Evolutionary conservation across 2,797 vertebrate genomes (phyloP).

Genomic region (Remorina albescens): DNA sequence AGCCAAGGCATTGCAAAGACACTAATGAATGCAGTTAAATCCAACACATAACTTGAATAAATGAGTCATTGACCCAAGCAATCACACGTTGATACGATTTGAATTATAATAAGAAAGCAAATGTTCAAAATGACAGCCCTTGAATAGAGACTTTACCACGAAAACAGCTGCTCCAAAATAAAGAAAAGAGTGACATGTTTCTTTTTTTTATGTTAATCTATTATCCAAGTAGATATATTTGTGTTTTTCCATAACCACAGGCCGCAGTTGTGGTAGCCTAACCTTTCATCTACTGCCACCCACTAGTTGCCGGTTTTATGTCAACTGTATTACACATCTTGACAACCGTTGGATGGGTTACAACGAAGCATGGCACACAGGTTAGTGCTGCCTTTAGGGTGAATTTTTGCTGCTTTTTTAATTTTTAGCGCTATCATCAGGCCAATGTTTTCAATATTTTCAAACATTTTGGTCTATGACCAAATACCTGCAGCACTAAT

Average conservation of each 20-base stretch:
- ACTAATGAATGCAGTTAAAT: constrained; percentile 57
- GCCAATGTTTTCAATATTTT: neutral
- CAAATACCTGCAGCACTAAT: neutral
- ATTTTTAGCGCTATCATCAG: neutral
- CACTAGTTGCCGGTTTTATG: neutral
- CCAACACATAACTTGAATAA: constrained; percentile 53
- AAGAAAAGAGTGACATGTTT: neutral
- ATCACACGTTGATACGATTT: constrained; percentile 52
- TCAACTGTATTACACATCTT: neutral
- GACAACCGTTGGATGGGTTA: constrained; percentile 5
- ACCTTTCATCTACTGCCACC: neutral
- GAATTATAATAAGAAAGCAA: constrained; percentile 49
- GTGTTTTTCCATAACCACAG: neutral
- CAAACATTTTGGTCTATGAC: neutral
- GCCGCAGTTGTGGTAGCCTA: neutral
- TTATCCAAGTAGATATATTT: too few relatives aligned
- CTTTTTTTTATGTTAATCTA: neutral
- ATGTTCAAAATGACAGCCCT: constrained; percentile 19
- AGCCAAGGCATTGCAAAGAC: constrained; percentile 52
- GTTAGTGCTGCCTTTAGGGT: neutral
- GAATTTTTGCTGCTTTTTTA: too few relatives aligned
- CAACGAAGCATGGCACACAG: neutral
- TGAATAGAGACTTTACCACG: constrained; percentile 8
- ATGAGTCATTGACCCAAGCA: constrained; percentile 59
- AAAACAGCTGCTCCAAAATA: constrained; percentile 24